Evolutionary conservation across 2,113 vertebrate genomes (phyloP).

Genomic region (Falcunculus frontatus): DNA sequence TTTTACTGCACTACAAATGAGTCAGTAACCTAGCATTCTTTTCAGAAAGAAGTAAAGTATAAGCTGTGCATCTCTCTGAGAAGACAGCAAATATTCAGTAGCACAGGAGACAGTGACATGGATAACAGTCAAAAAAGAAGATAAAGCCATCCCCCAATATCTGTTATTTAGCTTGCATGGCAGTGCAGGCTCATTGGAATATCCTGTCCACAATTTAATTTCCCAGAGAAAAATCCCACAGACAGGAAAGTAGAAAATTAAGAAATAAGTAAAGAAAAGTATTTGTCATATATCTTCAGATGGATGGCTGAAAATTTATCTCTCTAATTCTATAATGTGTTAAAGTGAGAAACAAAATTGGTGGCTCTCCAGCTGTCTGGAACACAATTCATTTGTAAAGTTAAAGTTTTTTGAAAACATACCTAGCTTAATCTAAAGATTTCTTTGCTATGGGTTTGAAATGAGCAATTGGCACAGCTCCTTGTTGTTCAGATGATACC

Average conservation of each 20-base stretch:
- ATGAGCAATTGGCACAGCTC: neutral
- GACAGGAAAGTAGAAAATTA: neutral
- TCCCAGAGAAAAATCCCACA: neutral
- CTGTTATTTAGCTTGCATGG: neutral
- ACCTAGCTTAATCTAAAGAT: neutral
- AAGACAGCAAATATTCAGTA: neutral
- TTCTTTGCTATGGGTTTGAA: neutral
- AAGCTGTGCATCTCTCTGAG: neutral
- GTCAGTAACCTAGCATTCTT: neutral
- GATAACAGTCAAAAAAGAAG: neutral
- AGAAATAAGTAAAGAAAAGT: neutral
- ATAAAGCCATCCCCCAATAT: neutral
- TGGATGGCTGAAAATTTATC: neutral
- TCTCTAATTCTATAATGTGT: neutral
- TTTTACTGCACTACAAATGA: neutral
- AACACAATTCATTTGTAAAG: neutral
- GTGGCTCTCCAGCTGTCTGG: neutral
- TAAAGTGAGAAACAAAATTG: neutral
- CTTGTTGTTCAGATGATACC: neutral
- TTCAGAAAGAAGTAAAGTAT: neutral
- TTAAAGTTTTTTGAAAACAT: neutral
- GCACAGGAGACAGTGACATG: neutral
- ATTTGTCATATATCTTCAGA: neutral
- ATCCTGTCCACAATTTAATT: neutral
- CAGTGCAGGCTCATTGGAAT: neutral